These are phyloP conservation scores for Polypedilum vanderplanki DNA, from an alignment of 1,140 invertebrate species.

Conservation along the genomic window DNA sequence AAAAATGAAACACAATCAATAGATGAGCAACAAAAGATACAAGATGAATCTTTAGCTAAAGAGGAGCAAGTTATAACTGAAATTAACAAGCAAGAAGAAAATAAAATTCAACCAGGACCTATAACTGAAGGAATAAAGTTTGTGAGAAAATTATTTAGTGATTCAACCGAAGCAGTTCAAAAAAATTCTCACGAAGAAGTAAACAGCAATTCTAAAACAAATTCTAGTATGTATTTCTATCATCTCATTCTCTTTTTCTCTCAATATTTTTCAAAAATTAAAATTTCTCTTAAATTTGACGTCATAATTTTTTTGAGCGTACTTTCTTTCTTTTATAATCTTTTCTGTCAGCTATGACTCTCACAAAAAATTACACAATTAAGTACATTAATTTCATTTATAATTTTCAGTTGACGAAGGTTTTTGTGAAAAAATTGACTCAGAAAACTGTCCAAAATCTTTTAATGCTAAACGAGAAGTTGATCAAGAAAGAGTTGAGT, in stretches of 20 bases:
- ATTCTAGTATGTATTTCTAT: too few relatives aligned
- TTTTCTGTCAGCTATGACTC: neutral
- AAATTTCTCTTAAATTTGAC: neutral
- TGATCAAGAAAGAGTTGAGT: neutral
- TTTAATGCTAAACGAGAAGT: constrained; percentile 24
- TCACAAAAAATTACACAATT: neutral
- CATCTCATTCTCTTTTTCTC: too few relatives aligned
- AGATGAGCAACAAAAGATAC: too few relatives aligned
- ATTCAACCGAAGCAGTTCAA: neutral
- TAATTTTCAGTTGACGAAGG: constrained; percentile 30
- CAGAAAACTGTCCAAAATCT: constrained; percentile 30
- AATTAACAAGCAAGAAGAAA: neutral
- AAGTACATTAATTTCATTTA: neutral
- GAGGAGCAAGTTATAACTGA: neutral
- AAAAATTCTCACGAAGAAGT: neutral
- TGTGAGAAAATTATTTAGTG: neutral
- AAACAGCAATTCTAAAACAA: neutral
- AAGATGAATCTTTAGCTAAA: neutral
- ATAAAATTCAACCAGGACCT: neutral
- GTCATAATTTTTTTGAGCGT: neutral
- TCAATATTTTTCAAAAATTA: too few relatives aligned
- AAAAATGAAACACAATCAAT: too few relatives aligned
- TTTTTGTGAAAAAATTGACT: constrained; percentile 25
- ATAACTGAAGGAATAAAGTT: neutral
- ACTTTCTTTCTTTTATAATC: neutral